A percentile compares a stretch with the other conserved stretches of the same genome.
phyloP scores from a whole-genome alignment of 2,888 invertebrate species.

The Chouioia cunea region DNA sequence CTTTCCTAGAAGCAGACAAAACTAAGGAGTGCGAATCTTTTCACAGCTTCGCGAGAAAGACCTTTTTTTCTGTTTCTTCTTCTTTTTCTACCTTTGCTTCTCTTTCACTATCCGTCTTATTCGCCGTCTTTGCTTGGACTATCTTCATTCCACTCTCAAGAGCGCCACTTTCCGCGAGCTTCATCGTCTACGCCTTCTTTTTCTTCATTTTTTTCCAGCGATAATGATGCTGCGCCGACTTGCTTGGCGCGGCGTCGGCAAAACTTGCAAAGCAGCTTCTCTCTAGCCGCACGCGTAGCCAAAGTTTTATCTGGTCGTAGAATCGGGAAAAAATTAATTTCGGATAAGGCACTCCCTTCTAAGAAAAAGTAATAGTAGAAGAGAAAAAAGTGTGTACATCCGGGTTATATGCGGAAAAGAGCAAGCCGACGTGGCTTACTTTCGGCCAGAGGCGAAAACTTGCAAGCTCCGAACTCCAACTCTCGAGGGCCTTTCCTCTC shows the following conservation, averaged over 20 bases:
- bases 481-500: slow-evolving; percentile 7
- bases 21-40: not conserved
- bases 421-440: not conserved
- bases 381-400: too few species aligned
- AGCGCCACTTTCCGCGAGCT: not conserved
- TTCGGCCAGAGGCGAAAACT: not conserved
- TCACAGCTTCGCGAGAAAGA: slow-evolving; percentile 10
- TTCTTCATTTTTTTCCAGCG: slow-evolving; percentile 22
- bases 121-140: not conserved
- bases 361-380: too few species aligned
- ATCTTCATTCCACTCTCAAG: not conserved
- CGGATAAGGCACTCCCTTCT: slow-evolving; percentile 21
- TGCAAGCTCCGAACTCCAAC: slow-evolving; percentile 22
- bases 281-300: not conserved
- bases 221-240: slow-evolving; percentile 42
- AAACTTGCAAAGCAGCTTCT: slow-evolving; percentile 46
- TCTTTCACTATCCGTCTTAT: slow-evolving; percentile 12
- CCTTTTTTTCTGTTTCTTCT: slow-evolving; percentile 12
- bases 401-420: not conserved
- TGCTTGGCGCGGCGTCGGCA: slow-evolving; percentile 18
- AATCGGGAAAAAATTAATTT: slow-evolving; percentile 54
- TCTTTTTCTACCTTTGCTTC: slow-evolving; percentile 15
- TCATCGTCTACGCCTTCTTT: slow-evolving; percentile 7
- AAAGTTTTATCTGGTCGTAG: slow-evolving; percentile 50
- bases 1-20: not conserved